Evolutionary conservation across 1,140 invertebrate species (phyloP).

Genomic region (Aphelenchoides avenae): DNA sequence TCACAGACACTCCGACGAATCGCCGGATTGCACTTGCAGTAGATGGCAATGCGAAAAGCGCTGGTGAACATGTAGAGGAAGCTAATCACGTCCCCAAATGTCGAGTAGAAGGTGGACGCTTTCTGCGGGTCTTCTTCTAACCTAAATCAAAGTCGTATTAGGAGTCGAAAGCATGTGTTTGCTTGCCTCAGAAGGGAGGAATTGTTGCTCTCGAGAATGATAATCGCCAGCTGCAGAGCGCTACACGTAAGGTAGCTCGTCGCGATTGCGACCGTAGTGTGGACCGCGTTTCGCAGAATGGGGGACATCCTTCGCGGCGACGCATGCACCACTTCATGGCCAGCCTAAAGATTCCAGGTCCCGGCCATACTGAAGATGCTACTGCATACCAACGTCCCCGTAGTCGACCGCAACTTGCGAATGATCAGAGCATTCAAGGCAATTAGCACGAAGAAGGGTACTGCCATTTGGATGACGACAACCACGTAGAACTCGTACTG

Average conservation of each 20-base stretch:
- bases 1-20: too few species aligned
- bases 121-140: conserved; percentile 30
- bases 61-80: conserved; percentile 50
- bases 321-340: conserved; percentile 14
- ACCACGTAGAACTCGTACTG: conserved; percentile 43
- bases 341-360: conserved; percentile 41
- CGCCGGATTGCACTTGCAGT: conserved; percentile 44
- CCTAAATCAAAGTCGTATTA: conserved; percentile 24
- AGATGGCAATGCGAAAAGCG: conserved; percentile 45
- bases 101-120: conserved; percentile 47
- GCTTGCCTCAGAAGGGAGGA: background rate
- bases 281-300: conserved; percentile 38
- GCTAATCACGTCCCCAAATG: conserved; percentile 40
- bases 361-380: conserved; percentile 44
- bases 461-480: conserved; percentile 38
- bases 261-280: conserved; percentile 45
- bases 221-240: conserved; percentile 35
- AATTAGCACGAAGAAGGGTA: conserved; percentile 47
- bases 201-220: conserved; percentile 28
- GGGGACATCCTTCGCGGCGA: conserved; percentile 19
- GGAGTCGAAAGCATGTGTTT: conserved; percentile 28
- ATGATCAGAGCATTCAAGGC: conserved; percentile 39
- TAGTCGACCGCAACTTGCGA: conserved; percentile 19
- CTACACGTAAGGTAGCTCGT: conserved; percentile 41
- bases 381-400: conserved; percentile 48